Conservation (phyloP, 35 echinoderm and acorn worm genomes). For the Anneissia japonica region DNA sequence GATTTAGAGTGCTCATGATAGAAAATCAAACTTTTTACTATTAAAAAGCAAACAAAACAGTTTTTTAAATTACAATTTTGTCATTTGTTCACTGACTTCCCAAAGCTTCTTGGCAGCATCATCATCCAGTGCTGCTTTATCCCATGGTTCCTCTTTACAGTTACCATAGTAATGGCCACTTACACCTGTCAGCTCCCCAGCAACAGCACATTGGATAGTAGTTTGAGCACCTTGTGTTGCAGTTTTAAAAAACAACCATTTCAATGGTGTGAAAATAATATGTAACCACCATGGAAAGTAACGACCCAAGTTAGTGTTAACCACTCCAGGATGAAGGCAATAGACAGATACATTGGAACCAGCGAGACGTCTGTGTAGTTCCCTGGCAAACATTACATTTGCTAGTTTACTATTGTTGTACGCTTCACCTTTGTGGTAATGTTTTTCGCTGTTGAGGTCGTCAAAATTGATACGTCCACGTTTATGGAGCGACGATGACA, state of each 20-base stretch:
- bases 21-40: too few species aligned
- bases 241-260: constrained; percentile 77
- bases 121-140: constrained; percentile 35
- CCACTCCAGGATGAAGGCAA: constrained; percentile 81
- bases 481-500: constrained; percentile 73
- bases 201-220: constrained; percentile 65
- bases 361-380: constrained; percentile 53
- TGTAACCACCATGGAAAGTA: constrained; percentile 44
- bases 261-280: constrained; percentile 35
- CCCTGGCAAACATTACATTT: constrained; percentile 80
- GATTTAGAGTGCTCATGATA: too few species aligned
- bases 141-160: constrained; percentile 78
- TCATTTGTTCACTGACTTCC: constrained; percentile 84
- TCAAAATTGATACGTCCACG: constrained; percentile 67
- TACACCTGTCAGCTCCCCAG: constrained; percentile 58
- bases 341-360: constrained; percentile 28
- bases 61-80: neutral
- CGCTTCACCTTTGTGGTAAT: constrained; percentile 53
- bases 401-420: constrained; percentile 90
- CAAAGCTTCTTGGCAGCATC: constrained; percentile 79
- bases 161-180: constrained; percentile 86
- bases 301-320: constrained; percentile 64
- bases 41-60: too few species aligned
- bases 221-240: constrained; percentile 84
- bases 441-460: constrained; percentile 35